phyloP scores from a whole-genome alignment of 2,888 invertebrate species.

The Ischnura elegans region DNA sequence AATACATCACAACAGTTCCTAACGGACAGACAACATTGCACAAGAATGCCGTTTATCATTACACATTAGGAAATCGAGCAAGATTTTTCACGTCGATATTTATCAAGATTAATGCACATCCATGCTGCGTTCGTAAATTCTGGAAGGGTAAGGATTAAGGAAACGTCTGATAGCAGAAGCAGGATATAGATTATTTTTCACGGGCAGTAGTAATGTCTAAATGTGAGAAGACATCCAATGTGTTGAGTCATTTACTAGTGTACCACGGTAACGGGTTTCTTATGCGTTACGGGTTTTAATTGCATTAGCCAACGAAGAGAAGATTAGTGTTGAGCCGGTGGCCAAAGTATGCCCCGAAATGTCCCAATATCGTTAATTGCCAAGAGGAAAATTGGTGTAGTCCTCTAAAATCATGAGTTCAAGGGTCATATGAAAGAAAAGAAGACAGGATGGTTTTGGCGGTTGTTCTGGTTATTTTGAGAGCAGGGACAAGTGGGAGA shows the following conservation, averaged over 20 bases:
- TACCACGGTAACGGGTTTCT: conserved; percentile 53
- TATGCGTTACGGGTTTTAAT: neutral
- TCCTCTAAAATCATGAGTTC: conserved; percentile 2
- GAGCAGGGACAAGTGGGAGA: neutral
- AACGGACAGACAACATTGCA: neutral
- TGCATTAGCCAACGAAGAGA: neutral
- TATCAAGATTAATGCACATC: neutral
- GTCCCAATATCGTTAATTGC: conserved; percentile 41
- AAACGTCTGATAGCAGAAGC: conserved; percentile 15
- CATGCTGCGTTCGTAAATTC: neutral
- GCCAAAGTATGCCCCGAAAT: conserved; percentile 7
- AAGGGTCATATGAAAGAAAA: conserved; percentile 34
- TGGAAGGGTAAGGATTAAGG: conserved; percentile 28
- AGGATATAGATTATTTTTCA: conserved; percentile 14
- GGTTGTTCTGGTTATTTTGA: neutral
- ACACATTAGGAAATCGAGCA: neutral
- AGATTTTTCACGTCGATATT: neutral
- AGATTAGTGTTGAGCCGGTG: conserved; percentile 46
- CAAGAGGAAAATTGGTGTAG: conserved; percentile 8
- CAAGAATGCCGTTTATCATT: neutral
- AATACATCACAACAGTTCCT: neutral
- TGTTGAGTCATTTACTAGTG: conserved; percentile 45
- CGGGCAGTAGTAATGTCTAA: conserved; percentile 24
- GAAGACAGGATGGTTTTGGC: conserved; percentile 24
- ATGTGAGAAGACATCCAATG: conserved; percentile 33